phyloP scores from a whole-genome alignment of 2,113 vertebrate species.

The Otolemur garnettii region DNA sequence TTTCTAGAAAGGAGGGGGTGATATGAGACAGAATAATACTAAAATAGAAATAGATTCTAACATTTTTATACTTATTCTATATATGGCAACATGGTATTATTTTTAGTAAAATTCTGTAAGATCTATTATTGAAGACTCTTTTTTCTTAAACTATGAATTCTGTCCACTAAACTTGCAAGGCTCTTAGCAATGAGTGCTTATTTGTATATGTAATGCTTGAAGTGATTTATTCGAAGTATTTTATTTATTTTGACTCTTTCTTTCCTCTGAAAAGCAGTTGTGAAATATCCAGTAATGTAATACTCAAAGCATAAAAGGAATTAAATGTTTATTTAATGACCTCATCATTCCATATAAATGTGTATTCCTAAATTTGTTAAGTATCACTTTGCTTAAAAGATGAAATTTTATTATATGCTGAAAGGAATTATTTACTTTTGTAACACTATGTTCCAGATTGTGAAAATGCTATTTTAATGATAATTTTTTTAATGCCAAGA shows the following conservation, averaged over 20 bases:
- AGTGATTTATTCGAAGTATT: not conserved
- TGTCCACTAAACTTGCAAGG: not conserved
- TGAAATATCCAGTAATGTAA: not conserved
- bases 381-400: constrained; percentile 4
- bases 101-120: not conserved
- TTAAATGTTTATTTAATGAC: constrained; percentile 31
- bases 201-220: not conserved
- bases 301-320: not conserved
- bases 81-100: not conserved
- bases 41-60: not conserved
- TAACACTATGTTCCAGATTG: not conserved
- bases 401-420: not conserved
- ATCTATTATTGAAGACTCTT: too few species aligned
- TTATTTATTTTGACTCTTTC: not conserved
- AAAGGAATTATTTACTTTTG: constrained; percentile 23
- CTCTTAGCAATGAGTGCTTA: not conserved
- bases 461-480: constrained; percentile 5
- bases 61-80: not conserved
- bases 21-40: not conserved
- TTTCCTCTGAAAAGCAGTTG: not conserved
- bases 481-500: constrained; percentile 37
- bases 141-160: too few species aligned
- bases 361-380: not conserved
- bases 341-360: not conserved
- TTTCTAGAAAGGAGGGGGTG: not conserved